Conservation (phyloP, 2,113 vertebrate species). For the Rhagologus leucostigma region DNA sequence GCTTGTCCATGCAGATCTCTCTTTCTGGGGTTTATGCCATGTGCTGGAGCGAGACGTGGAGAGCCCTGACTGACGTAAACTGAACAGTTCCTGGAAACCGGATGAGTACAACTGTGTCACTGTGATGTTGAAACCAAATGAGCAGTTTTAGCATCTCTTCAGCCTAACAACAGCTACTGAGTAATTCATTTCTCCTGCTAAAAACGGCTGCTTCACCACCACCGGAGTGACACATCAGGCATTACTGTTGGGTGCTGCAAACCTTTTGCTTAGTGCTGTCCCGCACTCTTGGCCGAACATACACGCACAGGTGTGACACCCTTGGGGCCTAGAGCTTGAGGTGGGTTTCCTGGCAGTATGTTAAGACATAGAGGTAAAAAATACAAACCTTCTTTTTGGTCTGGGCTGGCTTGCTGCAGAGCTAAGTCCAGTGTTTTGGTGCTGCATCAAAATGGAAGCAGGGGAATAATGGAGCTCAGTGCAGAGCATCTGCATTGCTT, state of each 20-base stretch:
- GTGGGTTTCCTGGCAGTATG: neutral
- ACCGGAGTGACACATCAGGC: neutral
- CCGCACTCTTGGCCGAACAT: neutral
- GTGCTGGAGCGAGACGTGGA: neutral
- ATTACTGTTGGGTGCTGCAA: neutral
- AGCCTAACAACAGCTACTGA: neutral
- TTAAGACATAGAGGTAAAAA: neutral
- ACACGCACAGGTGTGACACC: accelerated
- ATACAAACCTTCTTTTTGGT: neutral
- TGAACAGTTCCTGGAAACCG: constrained; percentile 30
- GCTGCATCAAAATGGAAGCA: neutral
- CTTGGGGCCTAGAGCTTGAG: neutral
- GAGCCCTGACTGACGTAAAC: neutral
- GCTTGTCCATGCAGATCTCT: neutral
- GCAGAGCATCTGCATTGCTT: neutral
- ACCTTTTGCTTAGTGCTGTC: neutral
- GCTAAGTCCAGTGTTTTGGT: neutral
- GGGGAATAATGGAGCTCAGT: neutral
- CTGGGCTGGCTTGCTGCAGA: neutral
- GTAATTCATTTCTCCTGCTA: neutral
- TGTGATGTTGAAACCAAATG: constrained; percentile 4
- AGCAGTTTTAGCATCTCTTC: neutral
- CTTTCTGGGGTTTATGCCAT: neutral
- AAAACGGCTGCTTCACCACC: neutral
- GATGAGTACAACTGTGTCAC: neutral